Conservation (phyloP, 1,140 invertebrate species). For the Ceratina australensis region DNA sequence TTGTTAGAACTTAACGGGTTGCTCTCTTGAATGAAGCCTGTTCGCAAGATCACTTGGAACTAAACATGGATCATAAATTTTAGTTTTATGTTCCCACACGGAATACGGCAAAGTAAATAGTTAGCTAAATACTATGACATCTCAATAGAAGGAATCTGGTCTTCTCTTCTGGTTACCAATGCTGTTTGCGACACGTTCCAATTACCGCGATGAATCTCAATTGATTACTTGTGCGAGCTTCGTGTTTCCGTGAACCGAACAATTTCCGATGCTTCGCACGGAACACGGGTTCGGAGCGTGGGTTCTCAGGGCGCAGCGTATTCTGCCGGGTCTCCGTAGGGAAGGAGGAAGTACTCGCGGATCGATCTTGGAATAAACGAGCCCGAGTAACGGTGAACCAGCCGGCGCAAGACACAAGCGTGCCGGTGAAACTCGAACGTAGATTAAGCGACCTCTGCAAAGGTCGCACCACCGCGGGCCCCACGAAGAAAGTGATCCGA, state of each 20-base stretch:
- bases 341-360: slow-evolving; percentile 51
- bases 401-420: slow-evolving; percentile 26
- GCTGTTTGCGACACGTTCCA: background rate
- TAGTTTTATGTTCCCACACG: too few relatives aligned
- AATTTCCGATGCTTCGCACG: slow-evolving; percentile 8
- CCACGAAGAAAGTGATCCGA: slow-evolving; percentile 72
- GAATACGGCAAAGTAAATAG: background rate
- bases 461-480: slow-evolving; percentile 67
- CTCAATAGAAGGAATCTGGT: background rate
- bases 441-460: slow-evolving; percentile 71
- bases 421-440: slow-evolving; percentile 74
- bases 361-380: slow-evolving; percentile 39
- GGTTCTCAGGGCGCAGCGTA: slow-evolving; percentile 28
- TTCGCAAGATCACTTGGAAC: background rate
- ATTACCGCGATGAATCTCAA: background rate
- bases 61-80: too few relatives aligned
- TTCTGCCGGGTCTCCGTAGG: slow-evolving; percentile 16
- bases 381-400: slow-evolving; percentile 34
- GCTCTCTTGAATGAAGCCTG: background rate
- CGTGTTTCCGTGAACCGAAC: slow-evolving; percentile 9
- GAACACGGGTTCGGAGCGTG: slow-evolving; percentile 16
- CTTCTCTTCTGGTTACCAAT: background rate
- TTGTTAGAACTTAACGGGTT: background rate
- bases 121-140: background rate
- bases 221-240: background rate